A percentile compares a stretch with the other conserved stretches of the same genome.
Conservation (phyloP, 2,888 invertebrate species). For the Nomada fabriciana region DNA sequence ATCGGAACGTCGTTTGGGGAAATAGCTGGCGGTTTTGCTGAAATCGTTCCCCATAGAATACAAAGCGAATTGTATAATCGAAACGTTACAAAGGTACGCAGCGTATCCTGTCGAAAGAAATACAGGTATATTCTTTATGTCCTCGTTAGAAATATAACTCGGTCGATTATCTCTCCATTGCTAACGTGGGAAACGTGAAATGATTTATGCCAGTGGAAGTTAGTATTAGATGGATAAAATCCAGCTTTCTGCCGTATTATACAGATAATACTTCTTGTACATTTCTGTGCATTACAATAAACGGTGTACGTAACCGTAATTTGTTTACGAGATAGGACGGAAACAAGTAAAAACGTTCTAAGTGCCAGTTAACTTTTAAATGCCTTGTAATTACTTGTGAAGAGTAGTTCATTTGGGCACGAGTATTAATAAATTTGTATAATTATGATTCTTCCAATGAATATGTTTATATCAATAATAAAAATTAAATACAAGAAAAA, state of each 20-base stretch:
- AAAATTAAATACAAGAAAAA: no score
- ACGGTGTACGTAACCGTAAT: no score
- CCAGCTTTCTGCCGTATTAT: neutral
- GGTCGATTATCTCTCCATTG: neutral
- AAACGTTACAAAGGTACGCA: conserved; percentile 22
- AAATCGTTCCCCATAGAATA: conserved; percentile 23
- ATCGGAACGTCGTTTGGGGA: conserved; percentile 26
- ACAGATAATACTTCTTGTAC: no score
- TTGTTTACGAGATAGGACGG: no score
- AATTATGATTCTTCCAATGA: no score
- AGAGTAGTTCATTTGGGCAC: no score
- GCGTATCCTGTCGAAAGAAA: neutral
- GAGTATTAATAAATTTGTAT: no score
- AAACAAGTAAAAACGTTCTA: no score
- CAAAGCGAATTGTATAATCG: conserved; percentile 28
- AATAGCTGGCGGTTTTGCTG: conserved; percentile 26
- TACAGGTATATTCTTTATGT: conserved; percentile 8
- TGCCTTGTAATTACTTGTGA: no score
- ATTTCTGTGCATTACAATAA: no score
- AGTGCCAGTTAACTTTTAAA: no score
- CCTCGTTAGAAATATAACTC: neutral
- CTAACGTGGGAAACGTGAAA: neutral
- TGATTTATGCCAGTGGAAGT: neutral
- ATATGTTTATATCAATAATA: no score
- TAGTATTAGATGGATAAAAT: neutral